These are phyloP conservation scores for Umimayanthus kanabou DNA, from an alignment of 92 coral and sea anemone species.

Conservation along the genomic window DNA sequence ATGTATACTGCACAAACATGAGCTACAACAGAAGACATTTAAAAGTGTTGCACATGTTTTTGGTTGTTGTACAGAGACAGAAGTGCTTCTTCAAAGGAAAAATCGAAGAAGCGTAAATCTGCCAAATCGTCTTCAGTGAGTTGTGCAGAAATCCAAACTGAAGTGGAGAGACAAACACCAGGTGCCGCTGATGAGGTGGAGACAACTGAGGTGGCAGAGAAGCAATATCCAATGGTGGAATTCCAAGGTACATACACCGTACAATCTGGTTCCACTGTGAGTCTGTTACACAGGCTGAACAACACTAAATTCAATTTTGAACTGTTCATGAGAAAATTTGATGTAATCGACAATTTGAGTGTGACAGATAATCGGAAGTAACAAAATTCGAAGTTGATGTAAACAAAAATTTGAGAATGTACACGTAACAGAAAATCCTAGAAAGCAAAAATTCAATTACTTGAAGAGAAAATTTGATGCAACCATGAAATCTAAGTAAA, in stretches of 20 bases:
- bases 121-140: slow-evolving; percentile 7
- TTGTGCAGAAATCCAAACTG: neutral
- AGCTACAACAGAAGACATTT: too few relatives aligned
- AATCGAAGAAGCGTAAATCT: neutral
- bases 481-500: neutral
- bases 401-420: too few relatives aligned
- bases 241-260: slow-evolving; percentile 1
- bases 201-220: neutral
- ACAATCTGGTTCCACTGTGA: neutral
- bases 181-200: neutral
- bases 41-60: too few relatives aligned
- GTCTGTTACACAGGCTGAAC: too few relatives aligned
- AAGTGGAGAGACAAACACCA: neutral
- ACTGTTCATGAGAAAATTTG: too few relatives aligned
- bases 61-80: slow-evolving; percentile 9
- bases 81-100: slow-evolving; percentile 10
- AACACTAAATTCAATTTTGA: too few relatives aligned
- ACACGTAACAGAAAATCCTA: neutral
- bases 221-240: neutral
- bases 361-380: too few relatives aligned
- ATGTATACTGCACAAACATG: too few relatives aligned
- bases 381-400: too few relatives aligned
- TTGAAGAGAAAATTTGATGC: too few relatives aligned
- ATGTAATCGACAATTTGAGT: too few relatives aligned
- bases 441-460: too few relatives aligned